Base-by-base conservation (phyloP, 2,888 invertebrate species). In the Cosmia pyralina region DNA sequence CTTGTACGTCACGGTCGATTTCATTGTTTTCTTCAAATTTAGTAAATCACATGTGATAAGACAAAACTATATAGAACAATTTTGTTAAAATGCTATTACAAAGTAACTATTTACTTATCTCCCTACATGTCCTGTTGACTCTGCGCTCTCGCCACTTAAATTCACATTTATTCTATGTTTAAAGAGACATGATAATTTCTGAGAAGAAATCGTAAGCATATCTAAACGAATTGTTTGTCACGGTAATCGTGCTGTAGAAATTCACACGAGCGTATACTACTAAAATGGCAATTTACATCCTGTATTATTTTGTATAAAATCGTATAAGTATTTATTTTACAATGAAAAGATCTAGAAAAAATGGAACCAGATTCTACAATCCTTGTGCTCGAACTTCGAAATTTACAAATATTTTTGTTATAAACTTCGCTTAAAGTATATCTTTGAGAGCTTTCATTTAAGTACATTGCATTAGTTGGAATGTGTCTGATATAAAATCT, bases 171-270 rank as follows among this genome's bases (percentile, higher is more conserved):
- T 72, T 64, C 38, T 50, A 63, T 77, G 60, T 74, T 83, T 77
- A 73, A 48, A 77, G 69, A 74, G 50, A 79, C 66, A 53, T 68
- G 72, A 72, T 70, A 60, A 77, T 77, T 76, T 81, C 52, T 71
- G 13, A 53, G 70, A 77, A 76, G 62, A 70, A 67, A 83, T 75
- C 79, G 53, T 77, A 75, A 78, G 65, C 62, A 71, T 76, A 72
- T 77, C 87, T 86, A 85, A 86, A 78, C 59, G 72, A 82, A 69
- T 73, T 83, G 79, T 81, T 85, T 82, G 86, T 83, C 84, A 84
- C 79, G 82, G 57, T 59, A 72, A 76, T 80, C 88, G 88, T 89
- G 89, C 67, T 71, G 63, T 73, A 81, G 72, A 84, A 83, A 88
- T 89, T 88, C 77, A 77, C 86, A 88, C 82, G 58, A 82, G 68